Conservation (phyloP, 1,140 invertebrate genomes). For the Cyphomyrmex costatus region DNA sequence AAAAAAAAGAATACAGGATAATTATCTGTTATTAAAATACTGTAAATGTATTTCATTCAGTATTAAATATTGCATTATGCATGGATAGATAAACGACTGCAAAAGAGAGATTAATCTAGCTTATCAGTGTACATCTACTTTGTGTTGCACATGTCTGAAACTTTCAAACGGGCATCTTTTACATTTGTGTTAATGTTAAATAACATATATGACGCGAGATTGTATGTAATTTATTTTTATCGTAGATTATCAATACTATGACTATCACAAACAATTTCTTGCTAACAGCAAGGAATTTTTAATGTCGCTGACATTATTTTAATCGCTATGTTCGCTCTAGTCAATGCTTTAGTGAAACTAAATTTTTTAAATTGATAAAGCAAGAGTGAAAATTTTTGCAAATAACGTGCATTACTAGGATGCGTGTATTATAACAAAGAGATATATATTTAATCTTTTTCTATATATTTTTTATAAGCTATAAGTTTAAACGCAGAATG, state of each 20-base stretch:
- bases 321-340: conserved; percentile 31
- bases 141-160: conserved; percentile 23
- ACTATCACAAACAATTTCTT: conserved; percentile 10
- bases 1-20: conserved; percentile 9
- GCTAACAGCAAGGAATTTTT: conserved; percentile 26
- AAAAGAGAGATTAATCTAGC: conserved; percentile 3
- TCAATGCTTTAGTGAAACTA: conserved; percentile 37
- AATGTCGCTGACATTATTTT: conserved; percentile 36
- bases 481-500: conserved; percentile 34
- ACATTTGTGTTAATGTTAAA: background rate
- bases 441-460: conserved; percentile 25
- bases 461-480: conserved; percentile 53
- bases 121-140: background rate
- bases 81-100: background rate
- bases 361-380: conserved; percentile 15
- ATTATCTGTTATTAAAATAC: conserved; percentile 24
- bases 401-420: conserved; percentile 24
- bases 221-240: conserved; percentile 33
- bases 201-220: background rate
- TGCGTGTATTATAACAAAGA: conserved; percentile 18
- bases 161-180: conserved; percentile 4
- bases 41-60: background rate
- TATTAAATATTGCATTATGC: conserved; percentile 10
- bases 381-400: background rate
- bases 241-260: conserved; percentile 8